Evolutionary conservation across 2,888 invertebrate genomes (phyloP).

Genomic region (Pristionchus japonicus): DNA sequence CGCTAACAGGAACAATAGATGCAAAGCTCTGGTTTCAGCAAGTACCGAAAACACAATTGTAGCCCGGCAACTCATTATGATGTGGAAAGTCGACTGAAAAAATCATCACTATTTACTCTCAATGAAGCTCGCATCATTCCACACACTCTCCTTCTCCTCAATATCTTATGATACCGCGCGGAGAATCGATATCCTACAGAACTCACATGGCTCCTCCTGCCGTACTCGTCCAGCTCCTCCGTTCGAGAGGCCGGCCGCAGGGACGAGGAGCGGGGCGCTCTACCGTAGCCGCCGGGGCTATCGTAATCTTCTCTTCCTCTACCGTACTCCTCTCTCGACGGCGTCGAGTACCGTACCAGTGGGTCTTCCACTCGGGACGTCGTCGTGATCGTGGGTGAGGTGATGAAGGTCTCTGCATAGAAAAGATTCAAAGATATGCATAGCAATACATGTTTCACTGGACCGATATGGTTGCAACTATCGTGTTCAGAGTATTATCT

Average conservation of each 20-base stretch:
- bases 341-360: not conserved
- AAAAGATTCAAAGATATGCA: too few relatives aligned
- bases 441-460: too few relatives aligned
- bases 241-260: not conserved
- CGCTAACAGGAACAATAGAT: too few relatives aligned
- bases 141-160: too few relatives aligned
- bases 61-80: too few relatives aligned
- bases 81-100: too few relatives aligned
- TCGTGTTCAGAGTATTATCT: too few relatives aligned
- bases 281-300: not conserved
- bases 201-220: not conserved
- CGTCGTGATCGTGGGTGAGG: conserved; percentile 3
- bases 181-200: not conserved
- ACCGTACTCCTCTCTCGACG: conserved; percentile 9
- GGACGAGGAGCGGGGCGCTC: not conserved
- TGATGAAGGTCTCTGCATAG: conserved; percentile 37
- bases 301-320: not conserved
- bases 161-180: not conserved
- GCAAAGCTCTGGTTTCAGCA: too few relatives aligned
- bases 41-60: too few relatives aligned
- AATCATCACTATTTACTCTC: too few relatives aligned
- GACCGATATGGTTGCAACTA: too few relatives aligned
- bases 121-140: too few relatives aligned
- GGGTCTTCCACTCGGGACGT: conserved; percentile 31
- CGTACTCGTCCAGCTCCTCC: not conserved